Conservation (phyloP, 2,113 vertebrate species). For the Mola mola region DNA sequence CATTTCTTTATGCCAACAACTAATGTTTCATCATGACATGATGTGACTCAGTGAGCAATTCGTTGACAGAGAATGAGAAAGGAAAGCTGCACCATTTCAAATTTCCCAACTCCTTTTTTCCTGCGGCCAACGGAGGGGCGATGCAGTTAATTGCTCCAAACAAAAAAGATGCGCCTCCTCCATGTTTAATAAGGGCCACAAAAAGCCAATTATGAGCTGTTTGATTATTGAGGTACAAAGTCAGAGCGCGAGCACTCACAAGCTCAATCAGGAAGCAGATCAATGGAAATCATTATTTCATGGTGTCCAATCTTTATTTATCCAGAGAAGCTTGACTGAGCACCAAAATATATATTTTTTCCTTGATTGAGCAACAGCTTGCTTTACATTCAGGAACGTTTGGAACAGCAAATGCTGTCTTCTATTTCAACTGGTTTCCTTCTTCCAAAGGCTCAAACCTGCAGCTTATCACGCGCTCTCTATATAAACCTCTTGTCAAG, state of each 20-base stretch:
- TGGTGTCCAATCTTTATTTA: conserved; percentile 43
- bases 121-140: conserved; percentile 5
- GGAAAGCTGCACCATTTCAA: conserved; percentile 30
- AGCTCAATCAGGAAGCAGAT: conserved; percentile 55
- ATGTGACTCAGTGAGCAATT: conserved; percentile 9
- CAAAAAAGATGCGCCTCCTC: conserved; percentile 35
- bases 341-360: background rate
- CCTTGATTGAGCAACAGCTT: too few relatives aligned
- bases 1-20: background rate
- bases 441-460: too few relatives aligned
- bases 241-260: conserved; percentile 34
- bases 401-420: too few relatives aligned
- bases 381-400: too few relatives aligned
- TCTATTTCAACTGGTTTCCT: too few relatives aligned
- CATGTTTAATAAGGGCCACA: conserved; percentile 56
- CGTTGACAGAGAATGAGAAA: conserved; percentile 42
- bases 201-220: conserved; percentile 62
- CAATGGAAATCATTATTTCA: conserved; percentile 49
- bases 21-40: background rate
- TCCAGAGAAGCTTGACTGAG: conserved; percentile 28
- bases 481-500: too few relatives aligned
- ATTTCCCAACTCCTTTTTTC: conserved; percentile 34
- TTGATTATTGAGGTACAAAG: conserved; percentile 58
- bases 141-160: conserved; percentile 56
- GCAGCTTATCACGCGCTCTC: too few relatives aligned